phyloP scores from a whole-genome alignment of 2,888 invertebrate genomes.

The Agonopterix subpropinquella region DNA sequence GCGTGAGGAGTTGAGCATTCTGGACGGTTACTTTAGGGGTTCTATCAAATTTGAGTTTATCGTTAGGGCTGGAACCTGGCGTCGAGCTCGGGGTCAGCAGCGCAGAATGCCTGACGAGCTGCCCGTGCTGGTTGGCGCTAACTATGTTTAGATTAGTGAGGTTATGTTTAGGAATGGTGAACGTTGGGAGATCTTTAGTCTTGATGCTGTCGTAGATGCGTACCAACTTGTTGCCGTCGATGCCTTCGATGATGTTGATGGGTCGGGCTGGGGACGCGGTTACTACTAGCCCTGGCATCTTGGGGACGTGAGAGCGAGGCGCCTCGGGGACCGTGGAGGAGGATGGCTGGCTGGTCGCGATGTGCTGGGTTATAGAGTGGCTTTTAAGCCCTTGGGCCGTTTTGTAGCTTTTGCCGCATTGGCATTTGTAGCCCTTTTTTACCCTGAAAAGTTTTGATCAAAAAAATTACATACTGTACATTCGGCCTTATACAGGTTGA shows the following conservation, averaged over 20 bases:
- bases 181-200: constrained; percentile 51
- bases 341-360: constrained; percentile 23
- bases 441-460: constrained; percentile 70
- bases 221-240: constrained; percentile 54
- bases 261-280: constrained; percentile 52
- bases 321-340: constrained; percentile 14
- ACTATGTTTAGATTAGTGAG: constrained; percentile 44
- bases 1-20: constrained; percentile 23
- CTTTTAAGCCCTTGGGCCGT: constrained; percentile 86
- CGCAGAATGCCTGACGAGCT: constrained; percentile 35
- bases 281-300: constrained; percentile 53
- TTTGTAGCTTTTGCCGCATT: constrained; percentile 91
- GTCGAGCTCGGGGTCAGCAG: constrained; percentile 71
- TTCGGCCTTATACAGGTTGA: background rate
- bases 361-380: constrained; percentile 73
- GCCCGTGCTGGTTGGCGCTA: constrained; percentile 24
- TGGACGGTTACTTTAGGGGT: constrained; percentile 51
- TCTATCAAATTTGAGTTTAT: constrained; percentile 44
- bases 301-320: constrained; percentile 9
- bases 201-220: constrained; percentile 62
- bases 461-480: background rate
- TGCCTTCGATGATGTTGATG: constrained; percentile 31
- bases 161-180: constrained; percentile 59
- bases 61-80: constrained; percentile 48
- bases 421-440: constrained; percentile 87